phyloP scores from a whole-genome alignment of 2,888 invertebrate species.

The Lasioglossum lativentre region DNA sequence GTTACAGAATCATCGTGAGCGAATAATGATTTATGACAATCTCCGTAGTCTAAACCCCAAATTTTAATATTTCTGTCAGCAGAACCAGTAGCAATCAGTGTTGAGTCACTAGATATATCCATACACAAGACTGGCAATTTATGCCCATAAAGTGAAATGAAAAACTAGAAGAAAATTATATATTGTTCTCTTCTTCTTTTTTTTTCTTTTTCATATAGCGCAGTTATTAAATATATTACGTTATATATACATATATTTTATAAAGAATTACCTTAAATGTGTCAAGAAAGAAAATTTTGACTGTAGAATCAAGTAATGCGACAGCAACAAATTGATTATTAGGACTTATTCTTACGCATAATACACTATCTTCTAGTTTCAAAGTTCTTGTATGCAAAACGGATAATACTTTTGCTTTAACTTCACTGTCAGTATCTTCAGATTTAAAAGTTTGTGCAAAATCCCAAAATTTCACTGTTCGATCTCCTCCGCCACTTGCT shows the following conservation, averaged over 20 bases:
- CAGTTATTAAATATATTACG: neutral
- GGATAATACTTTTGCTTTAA: slow-evolving; percentile 90
- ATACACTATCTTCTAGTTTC: slow-evolving; percentile 94
- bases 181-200: neutral
- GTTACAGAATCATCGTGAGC: slow-evolving; percentile 98
- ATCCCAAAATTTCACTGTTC: slow-evolving; percentile 96
- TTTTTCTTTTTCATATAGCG: neutral
- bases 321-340: slow-evolving; percentile 95
- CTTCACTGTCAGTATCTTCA: slow-evolving; percentile 87
- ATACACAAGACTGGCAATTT: slow-evolving; percentile 96
- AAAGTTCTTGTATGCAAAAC: slow-evolving; percentile 92
- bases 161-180: slow-evolving; percentile 88
- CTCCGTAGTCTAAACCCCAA: slow-evolving; percentile 99
- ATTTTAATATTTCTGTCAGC: slow-evolving; percentile 98
- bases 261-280: slow-evolving; percentile 91
- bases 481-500: slow-evolving; percentile 94
- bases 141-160: slow-evolving; percentile 97
- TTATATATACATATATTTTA: slow-evolving; percentile 17
- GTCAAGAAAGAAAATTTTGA: slow-evolving; percentile 97
- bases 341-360: slow-evolving; percentile 93
- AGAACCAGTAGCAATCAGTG: slow-evolving; percentile 96
- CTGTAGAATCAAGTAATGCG: slow-evolving; percentile 95
- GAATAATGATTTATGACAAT: slow-evolving; percentile 97
- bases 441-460: slow-evolving; percentile 90
- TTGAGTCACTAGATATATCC: slow-evolving; percentile 96